Evolutionary conservation across 2,888 invertebrate genomes (phyloP).

Genomic region (Caenorhabditis doughertyi): DNA sequence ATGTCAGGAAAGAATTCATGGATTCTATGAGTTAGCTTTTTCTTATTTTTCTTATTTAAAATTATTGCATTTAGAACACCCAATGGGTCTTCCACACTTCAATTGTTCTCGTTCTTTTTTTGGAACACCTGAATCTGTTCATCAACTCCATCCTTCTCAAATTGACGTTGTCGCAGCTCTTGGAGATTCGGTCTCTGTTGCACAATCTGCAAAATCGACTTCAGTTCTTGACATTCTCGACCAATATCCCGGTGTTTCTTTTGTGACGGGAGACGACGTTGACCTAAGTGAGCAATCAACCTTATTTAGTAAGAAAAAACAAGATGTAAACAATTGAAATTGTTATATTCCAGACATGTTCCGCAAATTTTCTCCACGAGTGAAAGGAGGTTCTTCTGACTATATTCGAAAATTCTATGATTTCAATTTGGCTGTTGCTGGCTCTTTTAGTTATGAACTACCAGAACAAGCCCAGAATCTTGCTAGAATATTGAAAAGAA

Average conservation of each 20-base stretch:
- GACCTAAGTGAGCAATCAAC: constrained; percentile 53
- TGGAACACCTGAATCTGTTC: constrained; percentile 23
- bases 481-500: constrained; percentile 2
- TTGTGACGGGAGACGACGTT: constrained; percentile 62
- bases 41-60: background rate
- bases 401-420: constrained; percentile 42
- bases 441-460: constrained; percentile 23
- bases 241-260: constrained; percentile 57
- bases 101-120: constrained; percentile 17
- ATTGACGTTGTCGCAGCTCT: constrained; percentile 62
- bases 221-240: constrained; percentile 40
- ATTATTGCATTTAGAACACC: constrained; percentile 33
- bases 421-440: constrained; percentile 58
- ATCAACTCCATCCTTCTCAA: constrained; percentile 63
- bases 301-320: constrained; percentile 46
- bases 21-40: constrained; percentile 36
- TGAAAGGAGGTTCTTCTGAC: constrained; percentile 52
- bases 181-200: constrained; percentile 68
- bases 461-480: constrained; percentile 40
- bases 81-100: constrained; percentile 51
- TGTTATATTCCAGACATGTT: constrained; percentile 60
- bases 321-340: too few species aligned
- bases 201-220: constrained; percentile 54
- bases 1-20: constrained; percentile 19
- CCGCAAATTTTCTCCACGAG: constrained; percentile 42